Percentiles rank a stretch among this genome's conserved stretches.
Evolutionary conservation across 2,797 vertebrate species (phyloP).

Genomic region (Coregonus ussuriensis): DNA sequence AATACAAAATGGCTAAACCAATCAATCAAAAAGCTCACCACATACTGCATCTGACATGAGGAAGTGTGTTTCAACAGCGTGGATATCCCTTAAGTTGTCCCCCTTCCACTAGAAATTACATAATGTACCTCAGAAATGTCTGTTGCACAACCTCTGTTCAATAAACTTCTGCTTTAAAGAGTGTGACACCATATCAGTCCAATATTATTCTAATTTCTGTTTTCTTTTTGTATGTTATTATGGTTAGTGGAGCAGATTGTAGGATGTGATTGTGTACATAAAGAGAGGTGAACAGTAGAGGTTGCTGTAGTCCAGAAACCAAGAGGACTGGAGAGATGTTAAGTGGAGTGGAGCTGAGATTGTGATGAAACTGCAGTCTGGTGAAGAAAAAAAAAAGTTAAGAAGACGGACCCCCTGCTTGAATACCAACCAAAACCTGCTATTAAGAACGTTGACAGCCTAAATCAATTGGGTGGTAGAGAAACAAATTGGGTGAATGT

Average conservation of each 20-base stretch:
- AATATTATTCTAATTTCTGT: constrained; percentile 77
- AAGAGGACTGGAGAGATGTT: neutral
- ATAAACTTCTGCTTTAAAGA: constrained; percentile 89
- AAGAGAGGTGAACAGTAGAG: constrained; percentile 68
- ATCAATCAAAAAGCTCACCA: neutral
- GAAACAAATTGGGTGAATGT: neutral
- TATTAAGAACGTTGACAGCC: neutral
- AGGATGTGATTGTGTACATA: constrained; percentile 59
- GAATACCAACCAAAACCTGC: neutral
- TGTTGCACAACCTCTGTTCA: constrained; percentile 91
- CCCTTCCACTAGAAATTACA: constrained; percentile 74
- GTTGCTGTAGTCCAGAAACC: constrained; percentile 11
- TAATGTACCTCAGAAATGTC: constrained; percentile 90
- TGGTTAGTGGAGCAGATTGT: neutral
- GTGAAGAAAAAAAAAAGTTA: neutral
- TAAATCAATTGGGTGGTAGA: neutral
- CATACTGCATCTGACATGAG: neutral
- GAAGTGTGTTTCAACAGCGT: constrained; percentile 48
- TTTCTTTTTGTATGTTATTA: constrained; percentile 64
- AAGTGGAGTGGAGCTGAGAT: neutral
- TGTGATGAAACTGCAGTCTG: neutral
- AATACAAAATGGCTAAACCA: neutral
- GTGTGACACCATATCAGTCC: constrained; percentile 87
- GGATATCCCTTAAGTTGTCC: constrained; percentile 56
- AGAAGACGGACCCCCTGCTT: constrained; percentile 1